Evolutionary conservation across 2,113 vertebrate species (phyloP).

Genomic region (Ellobius talpinus): DNA sequence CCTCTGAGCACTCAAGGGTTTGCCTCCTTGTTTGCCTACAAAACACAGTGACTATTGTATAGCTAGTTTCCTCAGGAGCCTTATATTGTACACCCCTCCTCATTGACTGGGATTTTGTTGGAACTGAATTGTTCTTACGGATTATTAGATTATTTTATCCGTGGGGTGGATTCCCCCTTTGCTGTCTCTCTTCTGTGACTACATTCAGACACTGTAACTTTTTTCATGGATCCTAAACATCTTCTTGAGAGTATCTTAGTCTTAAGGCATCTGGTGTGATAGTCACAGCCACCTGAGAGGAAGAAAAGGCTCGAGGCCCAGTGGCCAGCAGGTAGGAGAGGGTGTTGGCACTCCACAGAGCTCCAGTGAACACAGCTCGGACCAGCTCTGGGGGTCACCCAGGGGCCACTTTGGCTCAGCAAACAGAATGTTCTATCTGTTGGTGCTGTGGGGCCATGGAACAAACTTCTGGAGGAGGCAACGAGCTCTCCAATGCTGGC

Average conservation of each 20-base stretch:
- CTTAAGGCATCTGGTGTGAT: background rate
- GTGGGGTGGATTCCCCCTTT: background rate
- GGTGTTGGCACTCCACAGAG: background rate
- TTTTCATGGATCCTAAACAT: background rate
- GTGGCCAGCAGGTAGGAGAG: background rate
- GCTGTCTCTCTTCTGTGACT: background rate
- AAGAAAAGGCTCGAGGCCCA: background rate
- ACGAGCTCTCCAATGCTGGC: background rate
- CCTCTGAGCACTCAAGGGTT: background rate
- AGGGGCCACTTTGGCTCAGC: background rate
- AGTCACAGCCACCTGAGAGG: background rate
- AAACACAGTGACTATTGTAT: background rate
- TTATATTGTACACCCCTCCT: background rate
- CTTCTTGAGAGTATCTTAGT: background rate
- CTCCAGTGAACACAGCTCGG: background rate
- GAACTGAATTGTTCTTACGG: background rate
- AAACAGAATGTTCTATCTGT: conserved; percentile 12
- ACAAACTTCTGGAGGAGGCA: background rate
- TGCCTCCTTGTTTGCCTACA: background rate
- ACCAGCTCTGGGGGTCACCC: background rate
- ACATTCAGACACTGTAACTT: background rate
- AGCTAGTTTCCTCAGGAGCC: background rate
- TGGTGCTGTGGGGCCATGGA: background rate
- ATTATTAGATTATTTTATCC: background rate
- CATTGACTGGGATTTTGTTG: background rate